A percentile compares a stretch with the other conserved stretches of the same genome.
These are phyloP conservation scores for Horisme vitalbata DNA, from an alignment of 2,888 invertebrate genomes.

Conservation along the genomic window DNA sequence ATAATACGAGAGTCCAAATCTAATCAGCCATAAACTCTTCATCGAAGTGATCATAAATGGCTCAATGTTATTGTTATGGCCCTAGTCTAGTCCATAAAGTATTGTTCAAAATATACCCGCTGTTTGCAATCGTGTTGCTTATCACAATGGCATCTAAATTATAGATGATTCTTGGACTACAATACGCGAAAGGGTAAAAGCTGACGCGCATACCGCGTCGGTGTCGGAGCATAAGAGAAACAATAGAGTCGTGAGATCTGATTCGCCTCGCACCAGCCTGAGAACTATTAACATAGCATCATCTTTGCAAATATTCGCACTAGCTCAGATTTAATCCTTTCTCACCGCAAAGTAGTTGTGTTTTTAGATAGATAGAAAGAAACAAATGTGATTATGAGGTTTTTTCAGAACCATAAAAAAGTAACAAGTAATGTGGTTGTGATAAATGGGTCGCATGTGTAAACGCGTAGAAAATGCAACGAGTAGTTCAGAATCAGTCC, in stretches of 20 bases:
- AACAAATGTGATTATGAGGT: no score
- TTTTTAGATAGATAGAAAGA: no score
- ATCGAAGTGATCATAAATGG: slow-evolving; percentile 19
- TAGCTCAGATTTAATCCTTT: slow-evolving; percentile 25
- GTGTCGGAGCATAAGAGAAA: slow-evolving; percentile 65
- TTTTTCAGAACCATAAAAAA: no score
- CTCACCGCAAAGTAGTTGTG: slow-evolving; percentile 37
- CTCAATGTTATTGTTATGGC: slow-evolving; percentile 27
- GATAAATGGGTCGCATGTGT: slow-evolving; percentile 38
- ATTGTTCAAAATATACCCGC: slow-evolving; percentile 43
- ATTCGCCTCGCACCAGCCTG: slow-evolving; percentile 55
- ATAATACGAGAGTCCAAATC: slow-evolving; percentile 26
- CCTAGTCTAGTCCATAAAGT: slow-evolving; percentile 26
- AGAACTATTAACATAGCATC: slow-evolving; percentile 50
- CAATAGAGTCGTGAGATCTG: slow-evolving; percentile 76
- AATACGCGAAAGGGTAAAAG: slow-evolving; percentile 70
- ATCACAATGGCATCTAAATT: slow-evolving; percentile 61
- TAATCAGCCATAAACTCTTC: slow-evolving; percentile 25
- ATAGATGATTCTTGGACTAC: slow-evolving; percentile 39
- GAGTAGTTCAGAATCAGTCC: slow-evolving; percentile 55
- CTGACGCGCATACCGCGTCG: slow-evolving; percentile 56
- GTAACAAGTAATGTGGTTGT: no score
- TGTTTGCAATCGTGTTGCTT: slow-evolving; percentile 49
- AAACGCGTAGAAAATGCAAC: slow-evolving; percentile 57
- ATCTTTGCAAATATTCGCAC: slow-evolving; percentile 44